phyloP scores from a whole-genome alignment of 2,888 invertebrate genomes.

The Neria commutata region DNA sequence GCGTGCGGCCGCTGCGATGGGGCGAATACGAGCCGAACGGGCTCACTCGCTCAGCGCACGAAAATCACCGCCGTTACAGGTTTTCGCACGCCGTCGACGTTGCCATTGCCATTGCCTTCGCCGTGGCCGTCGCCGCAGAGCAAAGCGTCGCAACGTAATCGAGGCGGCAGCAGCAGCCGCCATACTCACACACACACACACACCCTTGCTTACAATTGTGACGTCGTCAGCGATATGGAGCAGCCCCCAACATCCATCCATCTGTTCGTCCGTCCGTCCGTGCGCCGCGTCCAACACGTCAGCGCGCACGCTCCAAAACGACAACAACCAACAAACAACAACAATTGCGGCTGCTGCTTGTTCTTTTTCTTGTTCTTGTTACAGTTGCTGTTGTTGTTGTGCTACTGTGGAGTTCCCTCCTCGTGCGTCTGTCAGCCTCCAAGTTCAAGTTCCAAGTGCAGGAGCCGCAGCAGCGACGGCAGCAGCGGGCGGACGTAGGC shows the following conservation, averaged over 20 bases:
- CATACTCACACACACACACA: neutral
- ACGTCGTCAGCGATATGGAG: conserved; percentile 1
- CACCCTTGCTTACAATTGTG: conserved; percentile 10
- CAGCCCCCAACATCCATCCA: too few species aligned
- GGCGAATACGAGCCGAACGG: conserved; percentile 24
- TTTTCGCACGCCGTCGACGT: conserved; percentile 42
- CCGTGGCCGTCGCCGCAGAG: conserved; percentile 16
- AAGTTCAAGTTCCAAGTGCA: conserved; percentile 32
- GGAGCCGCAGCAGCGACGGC: neutral
- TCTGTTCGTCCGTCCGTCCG: conserved; percentile 22
- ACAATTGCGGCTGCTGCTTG: neutral
- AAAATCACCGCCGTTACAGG: conserved; percentile 39
- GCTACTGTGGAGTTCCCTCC: conserved; percentile 34
- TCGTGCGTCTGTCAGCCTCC: conserved; percentile 22
- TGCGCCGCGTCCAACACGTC: conserved; percentile 18
- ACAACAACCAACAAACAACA: conserved; percentile 6
- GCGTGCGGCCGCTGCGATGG: conserved; percentile 27
- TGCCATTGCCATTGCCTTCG: conserved; percentile 10
- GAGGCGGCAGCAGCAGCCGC: conserved; percentile 22
- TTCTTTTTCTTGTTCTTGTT: neutral
- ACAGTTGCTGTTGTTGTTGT: conserved; percentile 12
- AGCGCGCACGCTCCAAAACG: conserved; percentile 29
- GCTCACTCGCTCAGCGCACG: conserved; percentile 9
- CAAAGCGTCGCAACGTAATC: too few species aligned
- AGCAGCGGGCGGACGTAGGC: neutral